A percentile compares a stretch with the other conserved stretches of the same genome.
These are phyloP conservation scores for Pygmarrhopalites habei DNA, from an alignment of 1,140 invertebrate genomes.

Conservation along the genomic window DNA sequence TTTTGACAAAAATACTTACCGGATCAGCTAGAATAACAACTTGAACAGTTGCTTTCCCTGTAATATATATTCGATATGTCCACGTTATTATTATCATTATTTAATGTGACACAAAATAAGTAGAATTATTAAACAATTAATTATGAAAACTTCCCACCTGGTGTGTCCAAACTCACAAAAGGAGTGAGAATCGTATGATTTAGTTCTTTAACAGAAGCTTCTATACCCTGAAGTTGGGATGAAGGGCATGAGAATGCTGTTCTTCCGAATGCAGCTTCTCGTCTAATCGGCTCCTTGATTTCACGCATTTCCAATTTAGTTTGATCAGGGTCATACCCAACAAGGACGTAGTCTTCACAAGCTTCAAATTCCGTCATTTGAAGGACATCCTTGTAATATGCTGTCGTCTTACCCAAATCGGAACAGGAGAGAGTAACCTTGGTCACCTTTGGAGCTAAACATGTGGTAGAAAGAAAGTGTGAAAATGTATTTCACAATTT, in stretches of 20 bases:
- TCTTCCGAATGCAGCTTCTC: slow-evolving; percentile 86
- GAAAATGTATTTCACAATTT: no score
- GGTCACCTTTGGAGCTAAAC: slow-evolving; percentile 50
- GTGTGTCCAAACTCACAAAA: slow-evolving; percentile 82
- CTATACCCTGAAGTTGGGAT: slow-evolving; percentile 62
- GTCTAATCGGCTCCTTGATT: slow-evolving; percentile 60
- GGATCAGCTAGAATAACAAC: slow-evolving; percentile 95
- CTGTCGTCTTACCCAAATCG: slow-evolving; percentile 64
- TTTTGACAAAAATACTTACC: no score
- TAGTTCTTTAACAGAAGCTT: slow-evolving; percentile 63
- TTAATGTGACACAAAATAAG: no score
- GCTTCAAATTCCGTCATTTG: slow-evolving; percentile 63
- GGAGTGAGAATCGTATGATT: slow-evolving; percentile 76
- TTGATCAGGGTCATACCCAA: slow-evolving; percentile 67
- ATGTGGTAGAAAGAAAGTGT: no score
- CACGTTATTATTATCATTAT: no score
- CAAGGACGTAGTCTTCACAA: slow-evolving; percentile 51
- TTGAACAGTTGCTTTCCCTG: slow-evolving; percentile 90
- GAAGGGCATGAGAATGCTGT: slow-evolving; percentile 86
- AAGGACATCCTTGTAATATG: slow-evolving; percentile 75
- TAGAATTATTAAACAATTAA: no score
- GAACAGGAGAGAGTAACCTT: slow-evolving; percentile 74
- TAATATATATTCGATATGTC: no score
- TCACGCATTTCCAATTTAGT: slow-evolving; percentile 58
- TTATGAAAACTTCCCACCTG: no score